These are phyloP conservation scores for Chydorus sphaericus DNA, from an alignment of 2,888 invertebrate species.

Conservation along the genomic window DNA sequence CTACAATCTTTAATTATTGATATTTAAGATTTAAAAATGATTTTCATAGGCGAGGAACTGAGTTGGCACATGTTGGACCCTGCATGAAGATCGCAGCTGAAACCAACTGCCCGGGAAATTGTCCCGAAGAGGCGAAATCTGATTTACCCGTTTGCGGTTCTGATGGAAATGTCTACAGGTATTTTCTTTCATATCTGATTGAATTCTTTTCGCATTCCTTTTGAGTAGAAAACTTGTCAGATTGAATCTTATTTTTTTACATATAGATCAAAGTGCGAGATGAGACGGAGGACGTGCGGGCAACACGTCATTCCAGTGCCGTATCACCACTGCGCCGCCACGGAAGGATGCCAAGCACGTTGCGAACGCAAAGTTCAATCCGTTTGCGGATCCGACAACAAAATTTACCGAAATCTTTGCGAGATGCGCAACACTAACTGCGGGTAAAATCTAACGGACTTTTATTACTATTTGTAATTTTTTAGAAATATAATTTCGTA, in stretches of 20 bases:
- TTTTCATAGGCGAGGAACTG: slow-evolving; percentile 53
- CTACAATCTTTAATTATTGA: background rate
- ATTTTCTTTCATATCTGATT: too few relatives aligned
- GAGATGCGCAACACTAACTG: slow-evolving; percentile 83
- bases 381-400: slow-evolving; percentile 78
- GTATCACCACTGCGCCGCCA: slow-evolving; percentile 67
- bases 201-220: background rate
- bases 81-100: slow-evolving; percentile 61
- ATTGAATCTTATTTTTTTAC: background rate
- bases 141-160: slow-evolving; percentile 65
- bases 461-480: background rate
- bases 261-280: slow-evolving; percentile 63
- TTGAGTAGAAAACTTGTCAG: background rate
- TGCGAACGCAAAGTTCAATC: slow-evolving; percentile 52
- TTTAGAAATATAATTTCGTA: too few relatives aligned
- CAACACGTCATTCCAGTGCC: slow-evolving; percentile 72
- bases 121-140: slow-evolving; percentile 47
- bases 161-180: slow-evolving; percentile 66
- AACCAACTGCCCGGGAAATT: slow-evolving; percentile 59
- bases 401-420: slow-evolving; percentile 77
- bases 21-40: background rate
- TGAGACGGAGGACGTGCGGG: slow-evolving; percentile 66
- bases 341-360: slow-evolving; percentile 57
- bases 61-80: slow-evolving; percentile 74
- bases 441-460: slow-evolving; percentile 40